Percentiles rank a stretch among this genome's conserved stretches.
Evolutionary conservation across 2,113 vertebrate genomes (phyloP).

Genomic region (Strix aluco): DNA sequence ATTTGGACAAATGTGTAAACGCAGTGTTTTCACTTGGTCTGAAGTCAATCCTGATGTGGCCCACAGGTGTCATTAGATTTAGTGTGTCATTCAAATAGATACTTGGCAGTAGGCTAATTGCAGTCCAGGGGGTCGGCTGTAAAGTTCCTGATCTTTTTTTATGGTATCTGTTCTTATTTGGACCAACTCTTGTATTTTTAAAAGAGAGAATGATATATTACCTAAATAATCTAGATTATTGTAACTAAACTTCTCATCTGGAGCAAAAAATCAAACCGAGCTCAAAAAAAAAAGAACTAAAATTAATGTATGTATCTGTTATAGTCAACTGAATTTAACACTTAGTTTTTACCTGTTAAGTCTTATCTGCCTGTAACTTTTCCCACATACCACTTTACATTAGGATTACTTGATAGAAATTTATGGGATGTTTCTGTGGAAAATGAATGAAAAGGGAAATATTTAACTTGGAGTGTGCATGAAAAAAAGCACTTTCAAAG

Average conservation of each 20-base stretch:
- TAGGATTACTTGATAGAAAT: not conserved
- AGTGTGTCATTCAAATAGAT: not conserved
- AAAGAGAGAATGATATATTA: not conserved
- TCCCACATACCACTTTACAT: not conserved
- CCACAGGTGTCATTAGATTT: not conserved
- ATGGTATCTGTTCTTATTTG: not conserved
- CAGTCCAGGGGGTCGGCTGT: not conserved
- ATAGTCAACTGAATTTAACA: not conserved
- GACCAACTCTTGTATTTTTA: not conserved
- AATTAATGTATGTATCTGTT: not conserved
- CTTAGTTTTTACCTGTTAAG: not conserved
- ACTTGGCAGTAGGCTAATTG: not conserved
- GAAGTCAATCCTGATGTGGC: not conserved
- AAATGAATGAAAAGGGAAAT: not conserved
- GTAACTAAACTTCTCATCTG: not conserved
- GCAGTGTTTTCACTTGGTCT: not conserved
- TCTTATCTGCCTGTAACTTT: not conserved
- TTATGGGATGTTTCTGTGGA: not conserved
- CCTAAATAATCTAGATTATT: not conserved
- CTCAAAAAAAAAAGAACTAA: not conserved
- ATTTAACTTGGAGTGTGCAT: not conserved
- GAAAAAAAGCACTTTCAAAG: not conserved
- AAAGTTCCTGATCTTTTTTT: not conserved
- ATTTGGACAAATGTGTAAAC: not conserved
- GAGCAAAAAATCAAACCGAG: not conserved